phyloP scores from a whole-genome alignment of 1,140 invertebrate genomes.

The Diploscapter pachys region DNA sequence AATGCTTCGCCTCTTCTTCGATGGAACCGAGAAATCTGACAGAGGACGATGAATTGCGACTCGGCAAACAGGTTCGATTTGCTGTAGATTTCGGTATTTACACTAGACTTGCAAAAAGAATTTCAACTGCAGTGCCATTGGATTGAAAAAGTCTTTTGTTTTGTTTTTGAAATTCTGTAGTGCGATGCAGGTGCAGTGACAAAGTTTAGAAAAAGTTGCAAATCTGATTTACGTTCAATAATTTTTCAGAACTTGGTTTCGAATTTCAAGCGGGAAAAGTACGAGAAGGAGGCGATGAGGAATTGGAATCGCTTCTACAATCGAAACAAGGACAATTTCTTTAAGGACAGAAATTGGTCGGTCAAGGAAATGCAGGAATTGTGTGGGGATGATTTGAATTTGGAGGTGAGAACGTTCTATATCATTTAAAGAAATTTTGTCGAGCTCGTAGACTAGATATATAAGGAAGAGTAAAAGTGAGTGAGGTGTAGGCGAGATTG shows the following conservation, averaged over 20 bases:
- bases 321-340: conserved; percentile 72
- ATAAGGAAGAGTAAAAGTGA: no score
- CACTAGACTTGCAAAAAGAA: no score
- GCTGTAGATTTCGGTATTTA: conserved; percentile 7
- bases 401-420: conserved; percentile 18
- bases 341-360: conserved; percentile 90
- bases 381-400: conserved; percentile 44
- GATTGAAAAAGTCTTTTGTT: no score
- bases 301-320: conserved; percentile 99
- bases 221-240: no score
- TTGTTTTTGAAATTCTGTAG: no score
- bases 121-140: no score
- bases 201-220: no score
- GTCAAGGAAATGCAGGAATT: conserved; percentile 87
- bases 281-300: conserved; percentile 81
- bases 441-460: no score
- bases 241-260: conserved; percentile 42
- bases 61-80: conserved; percentile 61
- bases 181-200: no score
- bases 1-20: no score
- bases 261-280: conserved; percentile 74
- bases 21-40: conserved; percentile 21
- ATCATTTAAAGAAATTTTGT: no score
- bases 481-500: no score
- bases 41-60: conserved; percentile 38